phyloP scores from a whole-genome alignment of 2,888 invertebrate species.

The Cryptocephalus moraei region DNA sequence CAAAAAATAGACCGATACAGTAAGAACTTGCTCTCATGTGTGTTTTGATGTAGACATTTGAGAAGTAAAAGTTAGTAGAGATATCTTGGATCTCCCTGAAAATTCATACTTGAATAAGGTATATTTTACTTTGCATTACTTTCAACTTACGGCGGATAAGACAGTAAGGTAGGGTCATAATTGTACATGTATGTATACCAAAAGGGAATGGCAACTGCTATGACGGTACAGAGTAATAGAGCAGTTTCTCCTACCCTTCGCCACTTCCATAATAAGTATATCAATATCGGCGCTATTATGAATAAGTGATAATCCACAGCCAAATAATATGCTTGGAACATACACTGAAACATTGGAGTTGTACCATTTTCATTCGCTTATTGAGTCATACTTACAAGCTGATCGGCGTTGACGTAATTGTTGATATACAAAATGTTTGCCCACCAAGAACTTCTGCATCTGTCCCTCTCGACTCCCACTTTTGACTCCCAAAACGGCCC shows the following conservation, averaged over 20 bases:
- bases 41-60: constrained; percentile 58
- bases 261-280: constrained; percentile 59
- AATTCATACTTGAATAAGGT: constrained; percentile 13
- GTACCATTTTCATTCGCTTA: background rate
- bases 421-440: constrained; percentile 62
- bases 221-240: constrained; percentile 39
- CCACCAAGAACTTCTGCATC: constrained; percentile 64
- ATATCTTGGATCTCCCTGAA: constrained; percentile 57
- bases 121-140: background rate
- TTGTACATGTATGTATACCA: constrained; percentile 46
- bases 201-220: constrained; percentile 33
- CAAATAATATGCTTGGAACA: constrained; percentile 66
- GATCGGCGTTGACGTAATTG: constrained; percentile 57
- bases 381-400: constrained; percentile 39
- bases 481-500: constrained; percentile 66
- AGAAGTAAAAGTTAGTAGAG: constrained; percentile 52
- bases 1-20: constrained; percentile 55
- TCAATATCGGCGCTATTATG: constrained; percentile 54
- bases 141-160: constrained; percentile 54
- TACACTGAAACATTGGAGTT: constrained; percentile 43
- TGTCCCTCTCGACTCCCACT: constrained; percentile 44
- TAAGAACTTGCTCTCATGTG: constrained; percentile 66
- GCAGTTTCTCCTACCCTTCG: constrained; percentile 46
- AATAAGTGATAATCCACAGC: constrained; percentile 36
- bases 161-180: constrained; percentile 58